Evolutionary conservation across 2,113 vertebrate genomes (phyloP).

Genomic region (Salminus brasiliensis): DNA sequence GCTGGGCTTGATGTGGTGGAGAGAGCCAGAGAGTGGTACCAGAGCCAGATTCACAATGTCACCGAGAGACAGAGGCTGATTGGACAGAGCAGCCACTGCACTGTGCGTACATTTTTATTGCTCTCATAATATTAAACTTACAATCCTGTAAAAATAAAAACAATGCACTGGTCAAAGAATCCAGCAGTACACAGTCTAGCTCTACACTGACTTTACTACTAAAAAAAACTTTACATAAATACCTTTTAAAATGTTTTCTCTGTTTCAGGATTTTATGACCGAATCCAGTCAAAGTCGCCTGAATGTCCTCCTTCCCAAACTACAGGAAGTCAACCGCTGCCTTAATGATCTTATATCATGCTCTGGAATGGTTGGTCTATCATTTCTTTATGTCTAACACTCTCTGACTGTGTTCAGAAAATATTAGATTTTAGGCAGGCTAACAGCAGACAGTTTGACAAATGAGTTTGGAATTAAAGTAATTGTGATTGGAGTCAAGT

Average conservation of each 20-base stretch:
- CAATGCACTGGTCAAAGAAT: too few species aligned
- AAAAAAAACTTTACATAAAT: not conserved
- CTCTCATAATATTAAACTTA: not conserved
- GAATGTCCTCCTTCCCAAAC: conserved; percentile 82
- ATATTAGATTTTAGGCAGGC: not conserved
- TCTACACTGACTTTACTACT: not conserved
- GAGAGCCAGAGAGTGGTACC: conserved; percentile 87
- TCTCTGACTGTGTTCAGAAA: not conserved
- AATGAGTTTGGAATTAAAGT: not conserved
- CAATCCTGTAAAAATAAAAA: not conserved
- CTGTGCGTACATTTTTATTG: conserved; percentile 76
- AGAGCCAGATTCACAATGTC: conserved; percentile 86
- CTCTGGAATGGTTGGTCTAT: conserved; percentile 78
- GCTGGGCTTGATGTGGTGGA: conserved; percentile 91
- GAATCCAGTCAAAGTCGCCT: conserved; percentile 77
- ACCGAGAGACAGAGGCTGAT: conserved; percentile 85
- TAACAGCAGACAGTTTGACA: not conserved
- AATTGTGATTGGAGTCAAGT: not conserved
- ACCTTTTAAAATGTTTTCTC: conserved; percentile 20
- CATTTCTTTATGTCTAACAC: not conserved
- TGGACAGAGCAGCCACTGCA: conserved; percentile 73
- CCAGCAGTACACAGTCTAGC: too few species aligned
- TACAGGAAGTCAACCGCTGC: conserved; percentile 90
- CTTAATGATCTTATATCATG: conserved; percentile 86
- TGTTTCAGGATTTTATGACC: conserved; percentile 77